phyloP scores from a whole-genome alignment of 2,888 invertebrate genomes.

The Drosophila paramelanica region DNA sequence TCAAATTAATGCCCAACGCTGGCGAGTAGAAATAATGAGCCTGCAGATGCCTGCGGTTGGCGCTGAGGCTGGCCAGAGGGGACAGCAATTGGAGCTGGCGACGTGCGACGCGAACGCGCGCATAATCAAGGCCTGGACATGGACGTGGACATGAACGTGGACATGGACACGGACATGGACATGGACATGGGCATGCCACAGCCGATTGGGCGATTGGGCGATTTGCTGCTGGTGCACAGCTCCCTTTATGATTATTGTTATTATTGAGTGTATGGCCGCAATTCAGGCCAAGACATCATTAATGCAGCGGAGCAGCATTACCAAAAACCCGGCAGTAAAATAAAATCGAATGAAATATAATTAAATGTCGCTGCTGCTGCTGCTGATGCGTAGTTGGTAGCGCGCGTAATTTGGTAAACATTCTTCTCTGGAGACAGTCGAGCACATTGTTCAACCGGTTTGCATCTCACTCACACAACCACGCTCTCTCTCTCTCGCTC shows the following conservation, averaged over 20 bases:
- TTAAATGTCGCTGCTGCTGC: constrained; percentile 70
- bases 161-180: constrained; percentile 34
- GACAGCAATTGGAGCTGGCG: constrained; percentile 33
- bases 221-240: constrained; percentile 36
- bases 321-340: constrained; percentile 74
- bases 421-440: constrained; percentile 31
- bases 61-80: neutral
- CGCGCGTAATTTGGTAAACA: constrained; percentile 58
- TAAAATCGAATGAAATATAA: constrained; percentile 79
- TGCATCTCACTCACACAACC: constrained; percentile 7
- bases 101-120: constrained; percentile 71
- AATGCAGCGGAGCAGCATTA: constrained; percentile 69
- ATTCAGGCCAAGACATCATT: constrained; percentile 79
- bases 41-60: constrained; percentile 29
- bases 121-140: constrained; percentile 73
- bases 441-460: constrained; percentile 76
- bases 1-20: constrained; percentile 73
- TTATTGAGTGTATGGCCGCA: constrained; percentile 75
- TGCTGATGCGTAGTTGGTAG: constrained; percentile 35
- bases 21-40: constrained; percentile 76
- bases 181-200: constrained; percentile 25
- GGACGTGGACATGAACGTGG: constrained; percentile 37
- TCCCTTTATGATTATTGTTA: constrained; percentile 79
- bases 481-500: neutral
- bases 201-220: constrained; percentile 46